Percentiles rank a stretch among this genome's conserved stretches.
Conservation (phyloP, 1,140 invertebrate species). For the Zaprionus davidi region DNA sequence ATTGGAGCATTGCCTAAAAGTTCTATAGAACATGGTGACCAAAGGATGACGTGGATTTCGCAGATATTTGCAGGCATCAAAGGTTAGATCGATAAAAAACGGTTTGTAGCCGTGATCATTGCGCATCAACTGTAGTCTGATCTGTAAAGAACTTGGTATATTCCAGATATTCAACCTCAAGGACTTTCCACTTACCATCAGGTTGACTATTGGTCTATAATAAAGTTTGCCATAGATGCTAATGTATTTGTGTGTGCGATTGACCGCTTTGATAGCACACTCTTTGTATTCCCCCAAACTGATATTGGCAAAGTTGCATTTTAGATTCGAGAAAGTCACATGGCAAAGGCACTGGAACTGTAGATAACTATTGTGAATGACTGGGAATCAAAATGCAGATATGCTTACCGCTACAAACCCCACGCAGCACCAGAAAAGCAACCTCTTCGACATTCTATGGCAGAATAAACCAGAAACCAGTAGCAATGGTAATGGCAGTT, state of each 20-base stretch:
- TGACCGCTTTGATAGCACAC: slow-evolving; percentile 51
- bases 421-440: neutral
- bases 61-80: slow-evolving; percentile 7
- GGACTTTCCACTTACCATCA: slow-evolving; percentile 1
- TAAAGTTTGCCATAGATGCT: slow-evolving; percentile 9
- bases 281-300: slow-evolving; percentile 6
- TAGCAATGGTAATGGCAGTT: neutral
- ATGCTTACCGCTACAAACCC: neutral
- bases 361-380: neutral
- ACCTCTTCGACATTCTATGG: neutral
- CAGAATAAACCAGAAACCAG: neutral
- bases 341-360: neutral
- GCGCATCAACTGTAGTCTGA: neutral
- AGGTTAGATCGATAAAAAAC: neutral
- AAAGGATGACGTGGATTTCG: neutral
- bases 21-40: neutral
- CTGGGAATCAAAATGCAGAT: neutral
- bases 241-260: slow-evolving; percentile 53
- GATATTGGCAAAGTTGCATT: slow-evolving; percentile 27
- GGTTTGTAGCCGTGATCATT: slow-evolving; percentile 11
- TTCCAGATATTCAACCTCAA: too few species aligned
- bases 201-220: slow-evolving; percentile 20
- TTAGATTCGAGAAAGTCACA: slow-evolving; percentile 30
- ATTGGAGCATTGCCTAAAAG: neutral
- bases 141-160: too few species aligned